Conservation (phyloP, 2,113 vertebrate species). For the Lota lota region DNA sequence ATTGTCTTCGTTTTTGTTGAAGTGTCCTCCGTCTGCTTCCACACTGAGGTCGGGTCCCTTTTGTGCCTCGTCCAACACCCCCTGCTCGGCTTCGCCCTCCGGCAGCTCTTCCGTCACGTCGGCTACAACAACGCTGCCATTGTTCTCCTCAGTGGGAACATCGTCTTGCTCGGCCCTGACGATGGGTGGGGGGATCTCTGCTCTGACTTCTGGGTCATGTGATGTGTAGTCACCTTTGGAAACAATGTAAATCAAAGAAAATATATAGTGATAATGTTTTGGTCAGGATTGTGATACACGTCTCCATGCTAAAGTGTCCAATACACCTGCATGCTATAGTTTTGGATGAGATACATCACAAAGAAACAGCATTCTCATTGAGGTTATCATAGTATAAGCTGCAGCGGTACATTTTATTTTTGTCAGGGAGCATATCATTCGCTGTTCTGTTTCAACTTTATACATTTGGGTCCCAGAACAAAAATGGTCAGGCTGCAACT, state of each 20-base stretch:
- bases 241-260: conserved; percentile 7
- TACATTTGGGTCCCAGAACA: too few relatives aligned
- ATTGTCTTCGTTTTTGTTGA: conserved; percentile 69
- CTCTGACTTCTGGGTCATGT: conserved; percentile 15
- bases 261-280: neutral
- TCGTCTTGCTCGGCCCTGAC: conserved; percentile 9
- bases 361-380: too few relatives aligned
- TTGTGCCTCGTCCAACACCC: conserved; percentile 15
- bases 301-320: too few relatives aligned
- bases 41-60: conserved; percentile 42
- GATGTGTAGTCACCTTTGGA: conserved; percentile 26
- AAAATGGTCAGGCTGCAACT: too few relatives aligned
- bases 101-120: conserved; percentile 16
- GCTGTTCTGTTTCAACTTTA: too few relatives aligned
- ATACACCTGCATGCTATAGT: neutral
- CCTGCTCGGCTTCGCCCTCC: conserved; percentile 24
- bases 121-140: conserved; percentile 21
- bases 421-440: too few relatives aligned
- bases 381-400: too few relatives aligned
- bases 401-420: too few relatives aligned
- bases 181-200: neutral
- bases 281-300: neutral
- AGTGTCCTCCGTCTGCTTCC: conserved; percentile 64
- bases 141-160: conserved; percentile 13
- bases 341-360: neutral